Percentiles rank a stretch among this genome's conserved stretches.
Conservation (phyloP, 2,888 invertebrate species). For the Opisthograptis luteolata region DNA sequence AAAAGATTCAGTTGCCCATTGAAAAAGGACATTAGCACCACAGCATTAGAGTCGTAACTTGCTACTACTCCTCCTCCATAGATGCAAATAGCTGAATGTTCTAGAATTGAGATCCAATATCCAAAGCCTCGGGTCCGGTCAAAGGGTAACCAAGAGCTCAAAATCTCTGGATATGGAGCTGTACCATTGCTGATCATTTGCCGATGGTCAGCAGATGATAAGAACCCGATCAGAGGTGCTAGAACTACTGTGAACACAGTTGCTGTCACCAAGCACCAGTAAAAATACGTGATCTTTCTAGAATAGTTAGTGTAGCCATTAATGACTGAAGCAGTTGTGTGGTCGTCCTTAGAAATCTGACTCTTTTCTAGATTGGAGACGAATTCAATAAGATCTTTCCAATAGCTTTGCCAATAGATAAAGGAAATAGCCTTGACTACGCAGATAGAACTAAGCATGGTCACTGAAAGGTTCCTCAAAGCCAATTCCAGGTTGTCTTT, state of each 20-base stretch:
- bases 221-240: slow-evolving; percentile 57
- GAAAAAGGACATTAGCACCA: slow-evolving; percentile 71
- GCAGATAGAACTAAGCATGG: slow-evolving; percentile 68
- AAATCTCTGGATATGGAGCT: slow-evolving; percentile 64
- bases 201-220: slow-evolving; percentile 48
- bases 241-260: slow-evolving; percentile 63
- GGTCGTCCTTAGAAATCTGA: slow-evolving; percentile 47
- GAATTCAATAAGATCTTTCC: slow-evolving; percentile 58
- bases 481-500: slow-evolving; percentile 57
- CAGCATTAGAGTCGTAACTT: slow-evolving; percentile 67
- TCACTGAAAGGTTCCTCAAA: slow-evolving; percentile 62
- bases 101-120: slow-evolving; percentile 54
- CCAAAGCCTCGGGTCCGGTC: slow-evolving; percentile 60
- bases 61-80: slow-evolving; percentile 73
- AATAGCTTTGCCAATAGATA: slow-evolving; percentile 59
- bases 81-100: slow-evolving; percentile 59
- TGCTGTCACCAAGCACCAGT: slow-evolving; percentile 60
- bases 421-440: slow-evolving; percentile 64
- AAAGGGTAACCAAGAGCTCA: slow-evolving; percentile 73
- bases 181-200: slow-evolving; percentile 50
- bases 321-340: slow-evolving; percentile 44
- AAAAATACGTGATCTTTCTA: slow-evolving; percentile 60
- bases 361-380: slow-evolving; percentile 56
- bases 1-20: slow-evolving; percentile 68
- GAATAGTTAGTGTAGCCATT: slow-evolving; percentile 62